Percentiles rank a stretch among this genome's conserved stretches.
Conservation (phyloP, 92 coral and sea anemone species). For the Phenganax marumi region DNA sequence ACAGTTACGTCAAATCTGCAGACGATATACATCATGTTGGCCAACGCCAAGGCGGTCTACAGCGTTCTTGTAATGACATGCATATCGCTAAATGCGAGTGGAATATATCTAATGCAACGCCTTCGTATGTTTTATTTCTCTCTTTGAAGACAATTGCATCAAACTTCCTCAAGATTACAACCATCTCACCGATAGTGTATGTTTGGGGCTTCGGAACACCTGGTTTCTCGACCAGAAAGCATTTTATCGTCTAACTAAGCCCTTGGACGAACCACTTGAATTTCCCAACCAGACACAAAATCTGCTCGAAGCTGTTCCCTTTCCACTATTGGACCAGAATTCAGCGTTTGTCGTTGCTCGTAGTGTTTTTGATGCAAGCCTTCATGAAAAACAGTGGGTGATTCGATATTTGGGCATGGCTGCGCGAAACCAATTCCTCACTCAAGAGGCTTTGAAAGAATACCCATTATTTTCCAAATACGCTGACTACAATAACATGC, state of each 20-base stretch:
- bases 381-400: not conserved
- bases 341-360: not conserved
- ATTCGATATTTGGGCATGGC: not conserved
- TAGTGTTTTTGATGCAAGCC: not conserved
- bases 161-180: not conserved
- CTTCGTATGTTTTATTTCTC: not conserved
- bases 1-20: no score
- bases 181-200: not conserved
- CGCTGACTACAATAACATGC: not conserved
- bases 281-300: not conserved
- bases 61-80: no score
- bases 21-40: no score
- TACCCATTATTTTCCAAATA: no score
- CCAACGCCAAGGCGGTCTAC: no score
- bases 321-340: conserved; percentile 13
- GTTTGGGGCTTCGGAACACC: not conserved
- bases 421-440: not conserved
- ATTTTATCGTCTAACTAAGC: not conserved
- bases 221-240: not conserved
- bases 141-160: not conserved
- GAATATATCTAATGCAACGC: no score
- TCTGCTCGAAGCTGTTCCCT: conserved; percentile 18
- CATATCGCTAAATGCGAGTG: no score
- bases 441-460: not conserved
- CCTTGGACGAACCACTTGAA: not conserved